These are phyloP conservation scores for Sitta carolinensis DNA, from an alignment of 2,797 vertebrate species.

Conservation along the genomic window DNA sequence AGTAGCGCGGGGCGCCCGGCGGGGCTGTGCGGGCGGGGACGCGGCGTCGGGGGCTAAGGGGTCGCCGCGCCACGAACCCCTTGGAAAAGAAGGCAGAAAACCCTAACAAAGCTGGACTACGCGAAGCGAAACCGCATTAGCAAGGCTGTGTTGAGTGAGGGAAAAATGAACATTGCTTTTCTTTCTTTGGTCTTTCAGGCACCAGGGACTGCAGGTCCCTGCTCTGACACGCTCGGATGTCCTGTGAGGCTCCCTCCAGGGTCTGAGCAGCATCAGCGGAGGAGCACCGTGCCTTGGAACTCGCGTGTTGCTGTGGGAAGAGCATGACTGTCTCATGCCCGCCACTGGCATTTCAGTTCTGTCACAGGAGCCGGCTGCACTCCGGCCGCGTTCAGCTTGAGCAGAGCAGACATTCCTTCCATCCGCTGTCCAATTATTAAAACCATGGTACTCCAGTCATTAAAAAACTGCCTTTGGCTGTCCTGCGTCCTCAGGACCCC, in stretches of 20 bases:
- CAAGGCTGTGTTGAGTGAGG: neutral
- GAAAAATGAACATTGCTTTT: neutral
- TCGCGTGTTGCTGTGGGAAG: accelerated
- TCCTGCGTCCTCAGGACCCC: slow-evolving; percentile 31
- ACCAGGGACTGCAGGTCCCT: neutral
- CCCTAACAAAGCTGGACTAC: neutral
- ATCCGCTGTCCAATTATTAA: accelerated
- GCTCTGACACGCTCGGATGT: accelerated
- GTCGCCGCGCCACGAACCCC: neutral
- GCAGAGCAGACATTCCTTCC: neutral
- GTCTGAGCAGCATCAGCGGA: no score
- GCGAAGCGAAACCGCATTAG: neutral
- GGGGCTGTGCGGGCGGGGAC: neutral
- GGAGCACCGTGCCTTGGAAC: neutral
- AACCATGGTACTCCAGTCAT: slow-evolving; percentile 62
- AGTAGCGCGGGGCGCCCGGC: neutral
- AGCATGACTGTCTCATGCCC: neutral
- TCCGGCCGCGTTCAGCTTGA: neutral
- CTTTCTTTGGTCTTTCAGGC: neutral
- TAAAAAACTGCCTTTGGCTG: slow-evolving; percentile 68
- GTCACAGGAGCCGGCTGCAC: neutral
- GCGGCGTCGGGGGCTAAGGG: neutral
- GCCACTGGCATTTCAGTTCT: neutral
- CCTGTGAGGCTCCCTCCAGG: accelerated
- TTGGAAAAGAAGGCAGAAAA: neutral